Evolutionary conservation across 2,888 invertebrate genomes (phyloP), one percentile per base, ranked within the genome.

Genomic region (Heliconius sara): DNA sequence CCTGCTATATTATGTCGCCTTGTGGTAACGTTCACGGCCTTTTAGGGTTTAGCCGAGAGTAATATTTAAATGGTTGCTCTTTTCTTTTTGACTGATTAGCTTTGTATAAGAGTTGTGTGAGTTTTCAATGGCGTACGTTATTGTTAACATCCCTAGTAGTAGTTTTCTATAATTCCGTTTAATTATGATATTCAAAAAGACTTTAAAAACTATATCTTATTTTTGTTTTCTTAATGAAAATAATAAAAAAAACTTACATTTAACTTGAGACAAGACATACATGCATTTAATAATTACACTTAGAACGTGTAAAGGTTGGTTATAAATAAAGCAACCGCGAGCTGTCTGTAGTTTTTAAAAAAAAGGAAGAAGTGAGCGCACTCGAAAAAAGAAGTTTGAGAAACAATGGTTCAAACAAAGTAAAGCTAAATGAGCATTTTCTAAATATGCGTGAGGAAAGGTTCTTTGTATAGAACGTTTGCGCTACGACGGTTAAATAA

Each of bases 1-100:
- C 83, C 85, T 84, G 84, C 84, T 84, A 85, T 81, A 79, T 80
- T 83, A 83, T 87, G 87, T 87, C 85, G 86, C 86, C 84, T 85
- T 66, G 34, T 67, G 68, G 74, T 70, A 79, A 68, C 30, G 73
- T 78, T 78, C 73, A 75, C 79, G 74, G 73, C 60, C 57, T 79
- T 74, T 74, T 75, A 74, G 57, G 74, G 34, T 75, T 68, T 70
- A 65, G 65, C 19, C 12, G 65, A 63, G 66, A 72, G 68, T 65
- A 71, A 77, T 63, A 77, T 77, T 78, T 78, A 72, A 47, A 65
- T 66, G 73, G 73, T 73, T 73, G 63, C 65, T 43, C 65, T 71
- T 72, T 71, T 67, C 47, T 78, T 78, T 72, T 52, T 66, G 43
- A 72, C 71, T 73, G 65, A 73, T 63, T 73, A 77, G 63, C 63